Conservation (phyloP, 1,140 invertebrate species). For the Ceratoteleas bidentatus region DNA sequence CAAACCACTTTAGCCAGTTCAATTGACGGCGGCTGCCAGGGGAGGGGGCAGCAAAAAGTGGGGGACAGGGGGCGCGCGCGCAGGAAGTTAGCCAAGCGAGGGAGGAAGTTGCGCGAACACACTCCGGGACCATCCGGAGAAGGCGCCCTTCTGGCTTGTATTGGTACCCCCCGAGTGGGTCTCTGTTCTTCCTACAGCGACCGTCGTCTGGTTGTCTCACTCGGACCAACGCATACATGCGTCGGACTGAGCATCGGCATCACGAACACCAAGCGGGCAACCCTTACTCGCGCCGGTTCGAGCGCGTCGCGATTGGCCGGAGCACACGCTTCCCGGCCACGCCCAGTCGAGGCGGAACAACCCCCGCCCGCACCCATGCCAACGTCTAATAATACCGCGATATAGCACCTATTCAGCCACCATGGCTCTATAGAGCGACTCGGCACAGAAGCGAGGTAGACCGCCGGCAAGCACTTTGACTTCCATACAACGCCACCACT, state of each 20-base stretch:
- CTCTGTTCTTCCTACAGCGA: constrained; percentile 17
- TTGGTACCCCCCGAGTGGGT: constrained; percentile 40
- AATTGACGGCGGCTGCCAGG: constrained; percentile 70
- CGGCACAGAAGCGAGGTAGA: constrained; percentile 72
- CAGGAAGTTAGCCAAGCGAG: constrained; percentile 38
- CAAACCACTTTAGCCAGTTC: constrained; percentile 80
- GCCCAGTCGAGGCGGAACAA: constrained; percentile 74
- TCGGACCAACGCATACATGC: constrained; percentile 38
- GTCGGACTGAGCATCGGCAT: constrained; percentile 55
- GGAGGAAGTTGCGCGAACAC: constrained; percentile 71
- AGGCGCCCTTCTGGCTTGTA: constrained; percentile 37
- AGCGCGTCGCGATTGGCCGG: constrained; percentile 31
- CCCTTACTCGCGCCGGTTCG: constrained; percentile 37
- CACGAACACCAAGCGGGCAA: constrained; percentile 42
- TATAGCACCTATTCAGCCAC: constrained; percentile 78
- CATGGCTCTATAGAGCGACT: constrained; percentile 74
- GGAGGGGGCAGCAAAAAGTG: no score
- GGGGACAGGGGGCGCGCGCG: constrained; percentile 41
- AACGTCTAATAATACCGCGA: constrained; percentile 77
- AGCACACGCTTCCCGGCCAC: constrained; percentile 65
- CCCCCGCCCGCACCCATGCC: constrained; percentile 67
- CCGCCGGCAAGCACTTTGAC: constrained; percentile 69
- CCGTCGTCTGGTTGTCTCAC: constrained; percentile 19
- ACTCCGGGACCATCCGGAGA: constrained; percentile 62
- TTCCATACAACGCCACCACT: constrained; percentile 44